Conservation (phyloP, 1,140 invertebrate genomes). For the Aphelenchoides fujianensis region DNA sequence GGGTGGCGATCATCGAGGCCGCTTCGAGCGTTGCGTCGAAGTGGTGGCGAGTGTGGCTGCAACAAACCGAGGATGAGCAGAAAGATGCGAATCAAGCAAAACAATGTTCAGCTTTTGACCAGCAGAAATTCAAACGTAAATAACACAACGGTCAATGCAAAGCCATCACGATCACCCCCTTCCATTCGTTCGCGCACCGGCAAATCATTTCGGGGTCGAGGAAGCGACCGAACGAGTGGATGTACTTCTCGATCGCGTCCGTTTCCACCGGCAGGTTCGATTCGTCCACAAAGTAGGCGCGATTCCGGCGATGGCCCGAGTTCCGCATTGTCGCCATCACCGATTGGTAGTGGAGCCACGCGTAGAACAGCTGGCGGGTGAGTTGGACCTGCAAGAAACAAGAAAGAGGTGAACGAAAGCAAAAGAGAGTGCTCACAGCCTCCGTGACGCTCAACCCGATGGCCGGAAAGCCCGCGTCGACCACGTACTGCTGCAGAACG, state of each 20-base stretch:
- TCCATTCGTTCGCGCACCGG: not conserved
- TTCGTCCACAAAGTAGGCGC: slow-evolving; percentile 2
- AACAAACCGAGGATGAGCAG: not conserved
- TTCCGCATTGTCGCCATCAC: not conserved
- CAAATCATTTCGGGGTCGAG: not conserved
- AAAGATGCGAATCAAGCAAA: no score
- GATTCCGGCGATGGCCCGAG: not conserved
- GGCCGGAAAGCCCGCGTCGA: not conserved
- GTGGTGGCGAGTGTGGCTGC: not conserved
- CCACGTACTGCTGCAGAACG: not conserved
- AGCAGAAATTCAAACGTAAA: no score
- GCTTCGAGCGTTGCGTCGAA: not conserved
- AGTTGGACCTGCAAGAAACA: not conserved
- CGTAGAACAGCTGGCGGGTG: not conserved
- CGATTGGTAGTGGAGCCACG: not conserved
- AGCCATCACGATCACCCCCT: not conserved
- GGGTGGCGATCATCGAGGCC: not conserved
- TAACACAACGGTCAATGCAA: not conserved
- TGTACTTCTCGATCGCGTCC: not conserved
- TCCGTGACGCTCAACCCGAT: not conserved
- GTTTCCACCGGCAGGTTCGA: not conserved
- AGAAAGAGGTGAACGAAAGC: not conserved
- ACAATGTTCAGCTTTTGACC: no score
- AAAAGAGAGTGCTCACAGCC: not conserved
- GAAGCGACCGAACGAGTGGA: not conserved